Percentiles rank a stretch among this genome's conserved stretches.
Evolutionary conservation across 2,888 invertebrate species (phyloP).

Genomic region (Coecobrya sp.): DNA sequence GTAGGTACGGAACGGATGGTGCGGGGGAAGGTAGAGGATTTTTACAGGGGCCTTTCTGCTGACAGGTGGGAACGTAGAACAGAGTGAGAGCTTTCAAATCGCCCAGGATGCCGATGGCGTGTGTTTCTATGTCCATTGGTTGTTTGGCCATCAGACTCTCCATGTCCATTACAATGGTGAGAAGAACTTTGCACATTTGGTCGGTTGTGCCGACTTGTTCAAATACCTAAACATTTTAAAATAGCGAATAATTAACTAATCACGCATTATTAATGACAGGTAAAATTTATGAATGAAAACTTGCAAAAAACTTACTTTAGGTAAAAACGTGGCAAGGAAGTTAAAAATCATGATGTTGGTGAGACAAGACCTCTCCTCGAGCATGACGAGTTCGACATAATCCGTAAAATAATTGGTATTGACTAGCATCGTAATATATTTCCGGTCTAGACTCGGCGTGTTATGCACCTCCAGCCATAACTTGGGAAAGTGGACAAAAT

Average conservation of each 20-base stretch:
- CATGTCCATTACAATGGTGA: slow-evolving; percentile 80
- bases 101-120: slow-evolving; percentile 87
- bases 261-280: not conserved
- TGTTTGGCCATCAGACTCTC: slow-evolving; percentile 80
- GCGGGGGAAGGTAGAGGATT: slow-evolving; percentile 84
- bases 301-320: slow-evolving; percentile 91
- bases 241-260: not conserved
- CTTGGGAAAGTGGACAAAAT: slow-evolving; percentile 96
- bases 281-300: not conserved
- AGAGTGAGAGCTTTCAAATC: slow-evolving; percentile 90
- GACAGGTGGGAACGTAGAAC: slow-evolving; percentile 88
- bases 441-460: slow-evolving; percentile 90
- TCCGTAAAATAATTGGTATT: slow-evolving; percentile 95
- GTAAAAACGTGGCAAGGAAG: slow-evolving; percentile 96
- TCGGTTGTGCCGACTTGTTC: slow-evolving; percentile 83
- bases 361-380: slow-evolving; percentile 95
- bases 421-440: slow-evolving; percentile 94
- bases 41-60: slow-evolving; percentile 83
- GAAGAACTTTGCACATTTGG: slow-evolving; percentile 82
- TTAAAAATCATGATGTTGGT: slow-evolving; percentile 95
- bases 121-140: slow-evolving; percentile 82
- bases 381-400: slow-evolving; percentile 95
- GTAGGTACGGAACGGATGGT: slow-evolving; percentile 81
- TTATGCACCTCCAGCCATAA: slow-evolving; percentile 96
- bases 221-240: slow-evolving; percentile 80